phyloP scores from a whole-genome alignment of 2,113 vertebrate genomes.

The Gymnarchus niloticus region DNA sequence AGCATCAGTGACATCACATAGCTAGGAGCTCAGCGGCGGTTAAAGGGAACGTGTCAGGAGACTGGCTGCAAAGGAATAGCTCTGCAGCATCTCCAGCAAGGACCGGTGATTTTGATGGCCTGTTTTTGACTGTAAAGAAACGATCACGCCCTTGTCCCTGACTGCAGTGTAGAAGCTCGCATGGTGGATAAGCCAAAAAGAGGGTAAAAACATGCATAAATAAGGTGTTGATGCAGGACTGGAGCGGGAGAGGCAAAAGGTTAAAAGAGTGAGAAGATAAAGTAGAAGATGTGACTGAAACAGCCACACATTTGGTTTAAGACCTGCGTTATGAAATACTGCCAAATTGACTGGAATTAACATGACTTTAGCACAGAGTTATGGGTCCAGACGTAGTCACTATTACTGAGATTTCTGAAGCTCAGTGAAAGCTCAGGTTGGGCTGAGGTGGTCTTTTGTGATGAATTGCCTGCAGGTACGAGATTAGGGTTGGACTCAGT shows the following conservation, averaged over 20 bases:
- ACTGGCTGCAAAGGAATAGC: slow-evolving; percentile 13
- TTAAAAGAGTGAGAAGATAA: neutral
- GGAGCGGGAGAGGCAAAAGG: neutral
- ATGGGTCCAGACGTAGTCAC: neutral
- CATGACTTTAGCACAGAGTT: neutral
- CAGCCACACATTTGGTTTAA: neutral
- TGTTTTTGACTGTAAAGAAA: neutral
- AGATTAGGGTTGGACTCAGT: neutral
- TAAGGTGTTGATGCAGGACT: neutral
- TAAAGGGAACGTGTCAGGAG: neutral
- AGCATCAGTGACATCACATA: neutral
- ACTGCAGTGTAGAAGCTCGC: neutral
- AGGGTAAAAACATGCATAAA: neutral
- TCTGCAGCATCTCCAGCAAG: neutral
- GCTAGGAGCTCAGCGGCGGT: neutral
- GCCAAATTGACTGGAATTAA: neutral
- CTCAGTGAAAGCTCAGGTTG: no score
- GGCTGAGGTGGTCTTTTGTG: neutral
- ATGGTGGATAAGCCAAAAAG: neutral
- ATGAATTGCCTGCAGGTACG: neutral
- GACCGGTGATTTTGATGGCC: neutral
- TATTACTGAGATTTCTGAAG: neutral
- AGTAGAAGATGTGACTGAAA: neutral
- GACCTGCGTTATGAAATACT: neutral
- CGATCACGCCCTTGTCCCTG: no score